Conservation (phyloP, 2,797 vertebrate species). For the Epinephelus coioides region DNA sequence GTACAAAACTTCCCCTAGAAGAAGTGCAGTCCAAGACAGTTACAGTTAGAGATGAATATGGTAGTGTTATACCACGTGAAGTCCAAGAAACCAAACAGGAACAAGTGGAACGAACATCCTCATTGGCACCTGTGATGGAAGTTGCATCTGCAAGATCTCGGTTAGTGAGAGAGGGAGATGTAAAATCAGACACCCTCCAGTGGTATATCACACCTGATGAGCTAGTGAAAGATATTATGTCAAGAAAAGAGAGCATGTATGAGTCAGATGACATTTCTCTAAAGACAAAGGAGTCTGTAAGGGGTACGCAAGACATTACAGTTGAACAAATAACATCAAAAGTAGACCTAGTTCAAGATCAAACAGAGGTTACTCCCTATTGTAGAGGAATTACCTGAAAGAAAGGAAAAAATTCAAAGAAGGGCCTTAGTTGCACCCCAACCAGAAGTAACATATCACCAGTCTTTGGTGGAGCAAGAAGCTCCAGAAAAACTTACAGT, state of each 20-base stretch:
- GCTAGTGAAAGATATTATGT: background rate
- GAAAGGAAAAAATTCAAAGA: background rate
- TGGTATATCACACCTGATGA: background rate
- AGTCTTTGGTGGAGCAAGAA: background rate
- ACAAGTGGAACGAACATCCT: constrained; percentile 12
- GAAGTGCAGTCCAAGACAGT: constrained; percentile 15
- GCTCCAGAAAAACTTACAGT: background rate
- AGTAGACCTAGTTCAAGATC: constrained; percentile 12
- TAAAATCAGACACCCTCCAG: background rate
- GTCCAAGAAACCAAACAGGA: constrained; percentile 19
- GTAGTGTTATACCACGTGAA: constrained; percentile 15
- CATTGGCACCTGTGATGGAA: constrained; percentile 49
- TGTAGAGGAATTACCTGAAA: constrained; percentile 3
- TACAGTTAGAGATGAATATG: constrained; percentile 35
- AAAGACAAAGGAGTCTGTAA: background rate
- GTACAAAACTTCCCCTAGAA: background rate
- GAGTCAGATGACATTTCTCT: background rate
- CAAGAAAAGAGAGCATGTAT: constrained; percentile 1
- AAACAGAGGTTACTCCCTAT: background rate
- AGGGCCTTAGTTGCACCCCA: background rate
- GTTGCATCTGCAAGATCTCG: constrained; percentile 22
- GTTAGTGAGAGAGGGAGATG: constrained; percentile 22
- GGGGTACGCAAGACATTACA: background rate
- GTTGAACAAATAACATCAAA: constrained; percentile 7
- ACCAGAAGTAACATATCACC: constrained; percentile 3